Evolutionary conservation across 2,888 invertebrate species (phyloP), one percentile per base, ranked within the genome.

Genomic region (Criorhina ranunculi): DNA sequence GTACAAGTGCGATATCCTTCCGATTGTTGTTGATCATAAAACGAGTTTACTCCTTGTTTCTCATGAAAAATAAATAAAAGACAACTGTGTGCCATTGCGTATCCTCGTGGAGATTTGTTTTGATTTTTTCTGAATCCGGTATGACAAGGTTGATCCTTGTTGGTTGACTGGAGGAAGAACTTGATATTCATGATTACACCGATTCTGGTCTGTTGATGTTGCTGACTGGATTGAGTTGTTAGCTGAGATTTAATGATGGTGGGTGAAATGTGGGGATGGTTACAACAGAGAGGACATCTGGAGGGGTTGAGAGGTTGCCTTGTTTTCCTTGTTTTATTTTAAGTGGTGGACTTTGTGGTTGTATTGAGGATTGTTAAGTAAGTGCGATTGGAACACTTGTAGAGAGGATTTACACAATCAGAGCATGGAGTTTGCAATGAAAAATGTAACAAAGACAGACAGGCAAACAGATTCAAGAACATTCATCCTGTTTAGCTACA

Each of bases 1-100:
- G 67, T 51, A 35, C 72, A 67, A 67, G 73, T 64, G 73, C 67
- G 49, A 73, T 83, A 73, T 83, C 83, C 83, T 83, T 83, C 62
- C 51, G 75, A 75, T 73, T 72, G 64, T 59, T 70, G 55, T 51
- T 64, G 46, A 66, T 67, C 60, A 15, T 57, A 19, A 77, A 77
- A 82, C 81, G 64, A 17, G 76, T 82, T 76, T 59, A 19, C 53
- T 67, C 66, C 72, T 57, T 59, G 15, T 76, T 42, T 33, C 8
- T 29, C 29, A 3, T 11, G n/a, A n/a, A 24, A 4, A 1, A 4
- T 24, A 24, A 24, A 24, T n/a, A 1, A 5, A 24, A 8, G 2
- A 51, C 19, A 51, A 29, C 19, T 12, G 24, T 37, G n/a, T 42
- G 55, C 8, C 24, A 24, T 57, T 64, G 70, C 35, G 73, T 29